Evolutionary conservation across 2,113 vertebrate species (phyloP), one percentile per base, ranked within the genome.

Genomic region (Tylochromis polylepis): DNA sequence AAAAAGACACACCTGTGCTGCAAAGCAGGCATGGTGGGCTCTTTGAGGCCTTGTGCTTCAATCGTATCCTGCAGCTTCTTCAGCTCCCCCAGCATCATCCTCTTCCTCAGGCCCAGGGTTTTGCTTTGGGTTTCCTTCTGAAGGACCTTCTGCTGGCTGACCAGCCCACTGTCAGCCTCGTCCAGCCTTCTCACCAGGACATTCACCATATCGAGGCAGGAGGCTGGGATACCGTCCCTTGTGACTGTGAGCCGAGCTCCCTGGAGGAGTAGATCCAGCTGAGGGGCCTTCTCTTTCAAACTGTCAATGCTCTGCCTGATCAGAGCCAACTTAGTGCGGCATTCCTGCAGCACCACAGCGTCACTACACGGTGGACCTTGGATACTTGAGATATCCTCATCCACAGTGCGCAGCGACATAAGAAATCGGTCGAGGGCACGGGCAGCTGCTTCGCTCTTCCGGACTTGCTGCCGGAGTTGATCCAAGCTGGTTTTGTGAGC

Each of bases 11-110:
- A 99, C 99, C 97, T 97, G 86, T 97, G 96, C 24, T 98, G 97
- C 29, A 99, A 91, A 12, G 98, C 98, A 11, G 97, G 98, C 79
- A 96, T 94, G 15, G 97, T 98, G 38, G 98, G 96, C 91, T 99
- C 99, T 85, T 96, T 97, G 49, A 99, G 95, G 10, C 97, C 96
- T 89, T 97, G 94, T 31, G 89, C 94, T 85, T 96, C 95, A 8
- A 97, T 95, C 1, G 89, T 90, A 5, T 93, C 94, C 65, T 93
- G 95, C 6, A 99, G 79, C 80, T 96, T 97, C 82, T 96, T 96
- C 88, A 99, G 94, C 89, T 94, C 97, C 82, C 94, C 97, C 62
- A 96, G 87, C 78, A 98, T 92, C 2, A 95, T 94, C 34, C 90
- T 89, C 29, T 93, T 97, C 94, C 95, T 97, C 51, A 94, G 85